Conservation (phyloP, 2,113 vertebrate genomes). For the Lasiurus cinereus region DNA sequence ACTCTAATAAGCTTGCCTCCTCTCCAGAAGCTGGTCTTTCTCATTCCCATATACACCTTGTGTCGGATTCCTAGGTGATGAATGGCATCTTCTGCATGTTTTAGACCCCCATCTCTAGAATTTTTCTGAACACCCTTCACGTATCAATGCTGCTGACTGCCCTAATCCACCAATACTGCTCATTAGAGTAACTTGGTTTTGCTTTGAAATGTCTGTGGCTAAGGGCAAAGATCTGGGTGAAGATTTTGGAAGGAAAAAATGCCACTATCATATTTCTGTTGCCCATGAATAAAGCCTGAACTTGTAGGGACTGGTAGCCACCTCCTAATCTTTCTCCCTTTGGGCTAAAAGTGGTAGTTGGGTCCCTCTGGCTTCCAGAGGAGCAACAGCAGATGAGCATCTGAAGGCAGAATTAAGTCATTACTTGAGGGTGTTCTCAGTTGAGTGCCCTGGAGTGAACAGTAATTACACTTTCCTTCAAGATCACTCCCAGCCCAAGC, state of each 20-base stretch:
- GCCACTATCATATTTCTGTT: neutral
- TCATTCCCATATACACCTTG: neutral
- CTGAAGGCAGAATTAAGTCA: conserved; percentile 63
- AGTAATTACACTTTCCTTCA: conserved; percentile 75
- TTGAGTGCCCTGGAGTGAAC: conserved; percentile 69
- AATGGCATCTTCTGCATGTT: neutral
- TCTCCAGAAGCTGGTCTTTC: neutral
- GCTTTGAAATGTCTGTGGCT: neutral
- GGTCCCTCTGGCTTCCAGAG: conserved; percentile 38
- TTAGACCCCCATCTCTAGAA: conserved; percentile 23
- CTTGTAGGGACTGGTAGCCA: conserved; percentile 8
- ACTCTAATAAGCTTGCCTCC: rapidly evolving
- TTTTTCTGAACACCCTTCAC: neutral
- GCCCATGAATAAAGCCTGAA: neutral
- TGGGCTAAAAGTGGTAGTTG: neutral
- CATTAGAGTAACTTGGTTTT: neutral
- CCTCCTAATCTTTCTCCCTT: neutral
- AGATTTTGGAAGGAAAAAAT: neutral
- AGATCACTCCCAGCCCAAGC: conserved; percentile 62
- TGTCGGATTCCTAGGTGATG: neutral
- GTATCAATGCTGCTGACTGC: neutral
- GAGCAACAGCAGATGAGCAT: conserved; percentile 42
- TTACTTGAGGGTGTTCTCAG: conserved; percentile 67
- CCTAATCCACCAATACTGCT: neutral
- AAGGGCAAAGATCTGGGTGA: neutral